Percentiles rank a stretch among this genome's conserved stretches.
phyloP scores from a whole-genome alignment of 2,113 vertebrate genomes.

The Alaudala cheleensis region DNA sequence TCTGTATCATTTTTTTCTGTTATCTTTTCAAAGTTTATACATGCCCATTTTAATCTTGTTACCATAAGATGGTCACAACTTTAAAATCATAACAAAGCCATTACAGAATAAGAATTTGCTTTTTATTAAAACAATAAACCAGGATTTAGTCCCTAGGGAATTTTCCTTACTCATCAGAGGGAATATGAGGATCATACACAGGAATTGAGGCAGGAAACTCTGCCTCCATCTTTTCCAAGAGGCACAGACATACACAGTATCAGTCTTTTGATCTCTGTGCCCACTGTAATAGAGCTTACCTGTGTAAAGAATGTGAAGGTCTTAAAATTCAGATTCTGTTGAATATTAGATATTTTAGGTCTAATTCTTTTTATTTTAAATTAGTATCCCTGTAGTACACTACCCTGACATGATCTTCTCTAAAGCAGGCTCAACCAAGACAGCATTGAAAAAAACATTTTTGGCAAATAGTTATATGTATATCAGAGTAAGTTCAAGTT shows the following conservation, averaged over 20 bases:
- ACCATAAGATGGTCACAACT: not conserved
- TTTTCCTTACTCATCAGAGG: not conserved
- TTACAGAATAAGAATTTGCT: not conserved
- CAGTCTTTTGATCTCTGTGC: not conserved
- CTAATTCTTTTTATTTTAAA: not conserved
- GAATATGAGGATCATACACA: not conserved
- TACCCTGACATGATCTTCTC: not conserved
- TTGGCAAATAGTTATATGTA: not conserved
- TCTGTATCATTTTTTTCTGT: not conserved
- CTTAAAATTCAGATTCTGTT: not conserved
- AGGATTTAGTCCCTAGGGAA: not conserved
- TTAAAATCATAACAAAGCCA: not conserved
- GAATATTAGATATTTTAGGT: not conserved
- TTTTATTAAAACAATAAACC: not conserved
- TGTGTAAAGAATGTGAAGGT: not conserved
- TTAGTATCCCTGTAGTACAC: not conserved
- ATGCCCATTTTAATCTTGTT: not conserved
- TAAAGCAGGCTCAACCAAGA: not conserved
- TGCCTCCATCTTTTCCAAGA: not conserved
- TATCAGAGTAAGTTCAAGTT: not conserved
- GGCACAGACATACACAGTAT: accelerated
- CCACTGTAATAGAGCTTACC: accelerated
- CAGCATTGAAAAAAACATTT: not conserved
- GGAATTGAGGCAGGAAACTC: not conserved
- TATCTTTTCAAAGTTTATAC: not conserved